Conservation (phyloP, 2,888 invertebrate species). For the Poecilus cupreus region DNA sequence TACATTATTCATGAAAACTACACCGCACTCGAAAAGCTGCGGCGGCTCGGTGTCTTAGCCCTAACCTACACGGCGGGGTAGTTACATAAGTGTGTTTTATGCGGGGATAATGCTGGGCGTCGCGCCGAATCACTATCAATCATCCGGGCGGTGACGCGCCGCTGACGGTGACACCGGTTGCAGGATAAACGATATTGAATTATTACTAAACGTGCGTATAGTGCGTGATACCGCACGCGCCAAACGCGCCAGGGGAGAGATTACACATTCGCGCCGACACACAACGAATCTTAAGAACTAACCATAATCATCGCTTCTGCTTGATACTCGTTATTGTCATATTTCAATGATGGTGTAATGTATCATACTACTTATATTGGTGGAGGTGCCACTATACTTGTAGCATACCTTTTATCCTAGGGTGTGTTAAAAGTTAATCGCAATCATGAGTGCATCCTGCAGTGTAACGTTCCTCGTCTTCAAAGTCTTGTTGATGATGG, state of each 20-base stretch:
- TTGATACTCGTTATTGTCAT: too few species aligned
- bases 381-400: too few species aligned
- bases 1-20: constrained; percentile 73
- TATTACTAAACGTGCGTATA: constrained; percentile 54
- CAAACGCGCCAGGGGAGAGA: background rate
- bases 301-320: too few species aligned
- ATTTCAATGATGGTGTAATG: too few species aligned
- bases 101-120: constrained; percentile 46
- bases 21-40: constrained; percentile 67
- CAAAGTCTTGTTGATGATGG: too few species aligned
- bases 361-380: too few species aligned
- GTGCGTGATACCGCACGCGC: constrained; percentile 20
- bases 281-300: too few species aligned
- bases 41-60: constrained; percentile 32
- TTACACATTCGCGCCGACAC: too few species aligned
- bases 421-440: too few species aligned
- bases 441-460: too few species aligned
- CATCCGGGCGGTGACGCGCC: constrained; percentile 25
- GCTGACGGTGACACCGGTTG: constrained; percentile 52
- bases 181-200: constrained; percentile 59
- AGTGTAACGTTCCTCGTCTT: too few species aligned
- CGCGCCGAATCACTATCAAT: constrained; percentile 51
- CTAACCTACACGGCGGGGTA: background rate
- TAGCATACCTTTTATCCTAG: too few species aligned
- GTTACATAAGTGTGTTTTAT: constrained; percentile 50